Percentiles rank a stretch among this genome's conserved stretches.
These are phyloP conservation scores for Diprion similis DNA, from an alignment of 1,140 invertebrate genomes.

Conservation along the genomic window DNA sequence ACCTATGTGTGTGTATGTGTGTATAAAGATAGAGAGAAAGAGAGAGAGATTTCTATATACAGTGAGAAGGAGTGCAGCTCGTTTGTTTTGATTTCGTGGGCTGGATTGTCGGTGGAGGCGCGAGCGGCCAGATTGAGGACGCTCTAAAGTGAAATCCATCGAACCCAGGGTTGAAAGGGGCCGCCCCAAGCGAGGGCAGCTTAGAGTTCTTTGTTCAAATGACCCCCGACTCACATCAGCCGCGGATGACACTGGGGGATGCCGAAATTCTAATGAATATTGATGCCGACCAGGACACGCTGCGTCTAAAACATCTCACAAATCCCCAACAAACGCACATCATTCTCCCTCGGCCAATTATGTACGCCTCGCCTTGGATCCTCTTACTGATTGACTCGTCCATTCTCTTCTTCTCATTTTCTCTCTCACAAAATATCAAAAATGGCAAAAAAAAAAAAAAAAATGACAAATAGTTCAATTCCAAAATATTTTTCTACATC, in stretches of 20 bases:
- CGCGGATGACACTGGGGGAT: not conserved
- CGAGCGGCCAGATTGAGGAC: slow-evolving; percentile 3
- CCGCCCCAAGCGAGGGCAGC: not conserved
- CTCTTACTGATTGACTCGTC: too few relatives aligned
- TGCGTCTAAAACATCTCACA: too few relatives aligned
- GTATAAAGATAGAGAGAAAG: not conserved
- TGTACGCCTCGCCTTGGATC: too few relatives aligned
- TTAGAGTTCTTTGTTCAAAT: slow-evolving; percentile 3
- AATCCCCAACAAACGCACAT: too few relatives aligned
- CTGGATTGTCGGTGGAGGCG: not conserved
- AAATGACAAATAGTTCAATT: too few relatives aligned
- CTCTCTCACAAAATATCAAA: too few relatives aligned
- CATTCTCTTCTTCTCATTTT: too few relatives aligned
- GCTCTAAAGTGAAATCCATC: slow-evolving; percentile 14
- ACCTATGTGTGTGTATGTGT: too few relatives aligned
- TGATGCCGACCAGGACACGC: not conserved
- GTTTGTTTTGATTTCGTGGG: slow-evolving; percentile 6
- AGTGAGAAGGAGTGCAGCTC: not conserved
- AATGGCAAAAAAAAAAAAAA: too few relatives aligned
- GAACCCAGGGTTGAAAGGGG: not conserved
- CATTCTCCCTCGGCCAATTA: not conserved
- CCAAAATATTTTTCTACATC: too few relatives aligned
- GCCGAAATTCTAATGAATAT: not conserved
- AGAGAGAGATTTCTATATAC: not conserved
- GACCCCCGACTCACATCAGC: not conserved